These are phyloP conservation scores for Chorisops tibialis DNA, from an alignment of 2,888 invertebrate genomes.

Conservation along the genomic window DNA sequence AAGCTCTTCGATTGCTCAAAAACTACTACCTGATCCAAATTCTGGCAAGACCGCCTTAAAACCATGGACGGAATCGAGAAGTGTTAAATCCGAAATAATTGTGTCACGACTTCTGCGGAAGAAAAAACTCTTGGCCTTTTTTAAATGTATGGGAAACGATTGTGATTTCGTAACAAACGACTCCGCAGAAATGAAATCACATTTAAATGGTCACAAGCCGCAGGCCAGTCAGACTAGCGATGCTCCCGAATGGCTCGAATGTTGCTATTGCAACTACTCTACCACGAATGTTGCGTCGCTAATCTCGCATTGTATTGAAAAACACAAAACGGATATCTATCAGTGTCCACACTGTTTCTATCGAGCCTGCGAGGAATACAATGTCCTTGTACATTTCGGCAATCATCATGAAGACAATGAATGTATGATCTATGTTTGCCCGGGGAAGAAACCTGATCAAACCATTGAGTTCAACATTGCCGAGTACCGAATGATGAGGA, in stretches of 20 bases:
- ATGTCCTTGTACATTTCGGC: conserved; percentile 30
- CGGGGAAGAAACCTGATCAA: neutral
- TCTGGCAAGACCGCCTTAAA: conserved; percentile 51
- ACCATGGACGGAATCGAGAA: conserved; percentile 33
- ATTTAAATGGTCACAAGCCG: conserved; percentile 47
- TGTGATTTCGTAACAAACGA: conserved; percentile 54
- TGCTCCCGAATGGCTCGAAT: conserved; percentile 49
- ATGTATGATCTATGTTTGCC: too few relatives aligned
- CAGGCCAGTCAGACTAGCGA: too few relatives aligned
- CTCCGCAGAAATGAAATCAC: conserved; percentile 46
- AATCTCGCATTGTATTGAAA: conserved; percentile 60
- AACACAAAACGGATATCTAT: conserved; percentile 61
- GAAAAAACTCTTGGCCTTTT: conserved; percentile 43
- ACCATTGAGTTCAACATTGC: too few relatives aligned
- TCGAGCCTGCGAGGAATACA: conserved; percentile 50
- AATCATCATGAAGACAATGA: conserved; percentile 24
- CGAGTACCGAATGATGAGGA: too few relatives aligned
- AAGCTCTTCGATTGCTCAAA: too few relatives aligned
- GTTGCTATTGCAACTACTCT: conserved; percentile 55
- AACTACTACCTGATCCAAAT: too few relatives aligned
- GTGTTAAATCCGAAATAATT: conserved; percentile 15
- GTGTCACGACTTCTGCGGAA: conserved; percentile 22
- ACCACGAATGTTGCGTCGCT: conserved; percentile 45
- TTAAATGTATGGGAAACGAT: conserved; percentile 56
- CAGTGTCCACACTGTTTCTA: conserved; percentile 69